Base-by-base conservation (phyloP, 2,113 vertebrate genomes). In the Amblyornis subalaris region DNA sequence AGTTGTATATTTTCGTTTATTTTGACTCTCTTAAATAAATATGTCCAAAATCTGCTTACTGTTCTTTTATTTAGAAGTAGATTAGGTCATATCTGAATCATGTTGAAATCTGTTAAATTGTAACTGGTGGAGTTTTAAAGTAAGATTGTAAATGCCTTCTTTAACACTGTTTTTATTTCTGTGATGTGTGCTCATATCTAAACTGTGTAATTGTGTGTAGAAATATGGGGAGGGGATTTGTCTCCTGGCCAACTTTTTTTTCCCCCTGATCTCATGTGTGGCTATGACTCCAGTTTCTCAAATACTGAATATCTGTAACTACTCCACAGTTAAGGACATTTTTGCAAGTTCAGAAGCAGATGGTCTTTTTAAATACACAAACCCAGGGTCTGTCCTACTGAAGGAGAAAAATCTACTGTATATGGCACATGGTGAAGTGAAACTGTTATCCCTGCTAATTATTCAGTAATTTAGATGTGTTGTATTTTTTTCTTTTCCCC, bases 391-490 rank as follows among this genome's bases (percentile, higher is more conserved):
- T 62, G 5, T 85, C 45, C 82, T 87, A 45, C 64, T 42, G 50
- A 88, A 29, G 60, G 54, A 88, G 91, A 28, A 31, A 61, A 88
- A 90, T 69, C 53, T 76, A 33, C 86, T 90, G 13, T 92, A 12
- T 79, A 69, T 95, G 79, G 76, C 65, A 74, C 77, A 72, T 45
- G 64, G 53, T 10, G 6, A 95, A 82, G 45, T 76, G 57, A 81
- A 87, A 87, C 53, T 74, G 65, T 88, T 88, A 38, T 79, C 36
- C 10, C 13, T 84, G 87, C 67, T 95, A 90, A 89, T 96, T 96
- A 83, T 93, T 94, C 58, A 74, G 50, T 67, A 80, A 91, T 95
- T 96, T 89, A 91, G 83, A 88, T 87, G 9, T 28, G 53, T n/a
- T 48, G 44, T 61, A 28, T 71, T 85, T 20, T 97, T 95, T 96